Percentiles rank a stretch among this genome's conserved stretches.
phyloP scores from a whole-genome alignment of 2,797 vertebrate genomes.

The Malacoraja senta region DNA sequence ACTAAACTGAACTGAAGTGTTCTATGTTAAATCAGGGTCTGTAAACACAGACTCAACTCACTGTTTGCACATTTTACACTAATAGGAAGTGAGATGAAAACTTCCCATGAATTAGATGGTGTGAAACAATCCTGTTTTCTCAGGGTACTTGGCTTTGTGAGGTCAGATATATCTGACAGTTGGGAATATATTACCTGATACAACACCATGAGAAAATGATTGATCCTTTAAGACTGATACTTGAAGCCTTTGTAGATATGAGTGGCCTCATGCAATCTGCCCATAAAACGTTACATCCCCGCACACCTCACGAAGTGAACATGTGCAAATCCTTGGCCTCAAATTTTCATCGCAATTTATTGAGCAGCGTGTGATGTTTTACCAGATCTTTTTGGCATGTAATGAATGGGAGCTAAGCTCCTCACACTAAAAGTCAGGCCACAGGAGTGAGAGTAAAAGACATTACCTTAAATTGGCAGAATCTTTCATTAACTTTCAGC shows the following conservation, averaged over 20 bases:
- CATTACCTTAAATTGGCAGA: background rate
- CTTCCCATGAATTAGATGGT: background rate
- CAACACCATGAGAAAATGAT: background rate
- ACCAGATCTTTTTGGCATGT: background rate
- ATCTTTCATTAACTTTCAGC: constrained; percentile 32
- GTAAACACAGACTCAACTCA: background rate
- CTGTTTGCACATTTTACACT: background rate
- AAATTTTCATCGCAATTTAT: constrained; percentile 17
- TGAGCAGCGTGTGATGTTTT: background rate
- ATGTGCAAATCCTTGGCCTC: background rate
- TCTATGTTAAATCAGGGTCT: background rate
- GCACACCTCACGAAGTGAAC: background rate
- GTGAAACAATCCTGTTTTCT: background rate
- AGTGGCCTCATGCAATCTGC: background rate
- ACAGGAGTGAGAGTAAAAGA: background rate
- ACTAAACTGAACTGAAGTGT: background rate
- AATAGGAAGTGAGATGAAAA: background rate
- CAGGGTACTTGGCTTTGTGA: background rate
- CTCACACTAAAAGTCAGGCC: background rate
- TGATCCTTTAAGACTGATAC: background rate
- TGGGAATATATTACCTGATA: background rate
- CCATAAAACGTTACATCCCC: background rate
- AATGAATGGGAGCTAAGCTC: background rate
- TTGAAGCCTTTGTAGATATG: background rate
- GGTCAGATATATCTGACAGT: background rate